Evolutionary conservation across 2,797 vertebrate species (phyloP).

Genomic region (Chaetodon trifasciatus): DNA sequence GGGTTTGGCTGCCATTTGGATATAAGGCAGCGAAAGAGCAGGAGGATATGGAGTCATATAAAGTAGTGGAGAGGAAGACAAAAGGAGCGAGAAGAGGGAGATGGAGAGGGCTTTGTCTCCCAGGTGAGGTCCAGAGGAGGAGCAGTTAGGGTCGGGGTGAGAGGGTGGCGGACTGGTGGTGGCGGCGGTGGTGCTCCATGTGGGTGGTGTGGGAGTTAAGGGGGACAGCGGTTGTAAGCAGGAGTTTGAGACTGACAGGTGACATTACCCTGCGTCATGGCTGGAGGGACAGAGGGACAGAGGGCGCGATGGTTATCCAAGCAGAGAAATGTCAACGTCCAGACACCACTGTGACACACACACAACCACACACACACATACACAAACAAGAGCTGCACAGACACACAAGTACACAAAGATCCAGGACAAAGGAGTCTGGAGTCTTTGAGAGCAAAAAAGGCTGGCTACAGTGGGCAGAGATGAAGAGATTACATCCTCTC

Average conservation of each 20-base stretch:
- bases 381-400: constrained; percentile 49
- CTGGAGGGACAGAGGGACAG: constrained; percentile 87
- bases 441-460: constrained; percentile 93
- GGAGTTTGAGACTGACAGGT: constrained; percentile 91
- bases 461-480: constrained; percentile 93
- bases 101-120: constrained; percentile 59
- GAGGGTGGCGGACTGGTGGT: constrained; percentile 46
- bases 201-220: constrained; percentile 22
- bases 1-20: constrained; percentile 71
- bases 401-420: constrained; percentile 77
- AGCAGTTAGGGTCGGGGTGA: constrained; percentile 48
- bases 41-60: constrained; percentile 64
- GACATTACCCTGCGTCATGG: constrained; percentile 93
- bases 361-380: constrained; percentile 40
- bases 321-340: constrained; percentile 92
- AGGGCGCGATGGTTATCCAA: constrained; percentile 94
- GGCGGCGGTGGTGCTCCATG: constrained; percentile 51
- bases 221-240: constrained; percentile 66
- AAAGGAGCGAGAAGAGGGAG: constrained; percentile 53
- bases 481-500: constrained; percentile 90
- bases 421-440: constrained; percentile 91
- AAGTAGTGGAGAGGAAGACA: constrained; percentile 62
- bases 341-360: constrained; percentile 79
- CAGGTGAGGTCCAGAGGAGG: constrained; percentile 69
- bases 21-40: constrained; percentile 69